These are phyloP conservation scores for Apis dorsata DNA, from an alignment of 1,140 invertebrate species.

Conservation along the genomic window DNA sequence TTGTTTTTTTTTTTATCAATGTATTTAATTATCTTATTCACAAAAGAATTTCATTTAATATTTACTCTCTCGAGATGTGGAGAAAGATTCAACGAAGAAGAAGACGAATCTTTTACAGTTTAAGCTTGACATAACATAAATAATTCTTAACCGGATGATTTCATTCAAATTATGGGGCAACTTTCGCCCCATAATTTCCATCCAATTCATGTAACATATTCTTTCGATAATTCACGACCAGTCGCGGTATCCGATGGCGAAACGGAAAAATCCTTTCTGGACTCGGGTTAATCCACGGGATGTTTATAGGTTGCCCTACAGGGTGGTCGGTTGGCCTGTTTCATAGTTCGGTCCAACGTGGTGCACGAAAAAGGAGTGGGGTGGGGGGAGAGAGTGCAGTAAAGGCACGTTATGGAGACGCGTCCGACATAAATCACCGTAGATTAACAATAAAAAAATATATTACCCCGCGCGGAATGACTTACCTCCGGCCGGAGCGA, in stretches of 20 bases:
- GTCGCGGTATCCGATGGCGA: background rate
- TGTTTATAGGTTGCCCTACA: conserved; percentile 31
- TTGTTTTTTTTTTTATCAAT: too few relatives aligned
- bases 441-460: conserved; percentile 68
- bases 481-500: conserved; percentile 25
- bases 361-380: conserved; percentile 19
- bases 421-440: conserved; percentile 64
- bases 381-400: background rate
- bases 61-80: too few relatives aligned
- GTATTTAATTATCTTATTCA: too few relatives aligned
- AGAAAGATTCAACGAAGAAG: too few relatives aligned
- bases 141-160: background rate
- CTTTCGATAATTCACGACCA: conserved; percentile 2
- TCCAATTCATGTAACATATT: background rate
- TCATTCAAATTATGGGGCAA: background rate
- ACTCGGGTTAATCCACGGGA: conserved; percentile 14
- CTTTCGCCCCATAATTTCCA: background rate
- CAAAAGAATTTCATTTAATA: too few relatives aligned
- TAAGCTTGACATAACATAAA: background rate
- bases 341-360: conserved; percentile 36
- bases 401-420: conserved; percentile 50
- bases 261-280: conserved; percentile 35
- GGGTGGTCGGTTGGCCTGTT: conserved; percentile 25
- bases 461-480: conserved; percentile 55
- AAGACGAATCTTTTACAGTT: too few relatives aligned